Percentiles rank a stretch among this genome's conserved stretches.
Evolutionary conservation across 2,113 vertebrate species (phyloP).

Genomic region (Microcebus murinus): DNA sequence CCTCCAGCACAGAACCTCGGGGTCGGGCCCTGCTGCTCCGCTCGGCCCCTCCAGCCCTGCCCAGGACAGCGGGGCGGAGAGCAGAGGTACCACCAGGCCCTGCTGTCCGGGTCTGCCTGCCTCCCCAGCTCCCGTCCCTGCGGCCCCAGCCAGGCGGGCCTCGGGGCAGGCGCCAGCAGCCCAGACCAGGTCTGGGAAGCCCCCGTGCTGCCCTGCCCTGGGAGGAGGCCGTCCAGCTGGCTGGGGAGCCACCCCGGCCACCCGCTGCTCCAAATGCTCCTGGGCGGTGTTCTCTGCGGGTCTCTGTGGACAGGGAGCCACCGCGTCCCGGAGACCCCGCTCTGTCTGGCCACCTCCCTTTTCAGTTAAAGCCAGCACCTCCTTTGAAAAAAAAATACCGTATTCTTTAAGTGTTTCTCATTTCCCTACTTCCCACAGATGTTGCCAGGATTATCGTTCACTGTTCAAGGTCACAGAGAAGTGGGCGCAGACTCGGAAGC

Average conservation of each 20-base stretch:
- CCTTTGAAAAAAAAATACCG: accelerated
- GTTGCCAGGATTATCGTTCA: accelerated
- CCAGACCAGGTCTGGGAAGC: background rate
- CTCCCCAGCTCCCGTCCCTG: background rate
- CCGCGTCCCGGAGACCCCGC: accelerated
- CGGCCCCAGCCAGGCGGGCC: background rate
- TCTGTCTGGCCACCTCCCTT: background rate
- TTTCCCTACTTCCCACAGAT: accelerated
- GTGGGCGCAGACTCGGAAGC: too few species aligned
- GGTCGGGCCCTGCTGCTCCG: too few species aligned
- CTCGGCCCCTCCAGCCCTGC: too few species aligned
- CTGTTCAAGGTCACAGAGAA: accelerated
- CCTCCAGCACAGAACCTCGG: background rate
- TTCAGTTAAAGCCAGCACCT: accelerated
- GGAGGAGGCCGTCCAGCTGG: accelerated
- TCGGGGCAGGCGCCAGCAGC: background rate
- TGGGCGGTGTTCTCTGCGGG: accelerated
- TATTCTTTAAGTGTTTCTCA: background rate
- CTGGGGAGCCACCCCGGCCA: background rate
- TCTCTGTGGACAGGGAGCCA: accelerated
- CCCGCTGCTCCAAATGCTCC: accelerated
- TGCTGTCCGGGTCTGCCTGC: background rate
- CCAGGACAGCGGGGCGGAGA: background rate
- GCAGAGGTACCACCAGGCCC: too few species aligned
- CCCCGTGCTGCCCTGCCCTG: background rate